Base-by-base conservation (phyloP, 2,888 invertebrate genomes). In the Balanococcus diminutus region DNA sequence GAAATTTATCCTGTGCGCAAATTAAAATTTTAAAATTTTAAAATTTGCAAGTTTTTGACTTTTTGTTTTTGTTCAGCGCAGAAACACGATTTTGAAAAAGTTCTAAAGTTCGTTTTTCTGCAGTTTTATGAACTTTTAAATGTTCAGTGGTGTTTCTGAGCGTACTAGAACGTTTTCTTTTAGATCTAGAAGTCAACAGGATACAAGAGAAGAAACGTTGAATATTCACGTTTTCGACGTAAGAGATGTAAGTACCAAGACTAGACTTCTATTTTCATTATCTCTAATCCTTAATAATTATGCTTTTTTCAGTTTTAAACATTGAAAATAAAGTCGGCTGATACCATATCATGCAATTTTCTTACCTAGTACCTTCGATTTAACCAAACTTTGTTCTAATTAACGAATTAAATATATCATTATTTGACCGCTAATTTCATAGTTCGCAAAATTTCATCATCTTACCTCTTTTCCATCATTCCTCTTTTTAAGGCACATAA, bases 131-230 rank as follows among this genome's bases (percentile, higher is more conserved):
- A 75, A 75, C 75, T 75, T 75, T 88, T 91, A 91, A 91, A 92
- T 93, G 92, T 92, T 92, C 91, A 92, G 92, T 92, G 92, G 91
- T 88, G 90, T 91, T 84, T 89, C 92, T 86, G 93, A 94, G 89
- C 94, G 95, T 90, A 91, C 95, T 89, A 95, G 95, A 91, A 95
- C 95, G 90, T 96, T 96, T 91, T 92, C 95, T 88, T 96, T 96
- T 91, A 93, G 94, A 87, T 94, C 94, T 87, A 93, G 93, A 89
- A 91, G 91, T 89, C 91, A 91, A 87, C 56, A 9, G 19, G 36
- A 67, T n/a, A 14, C n/a, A 11, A 39, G 31, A 72, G 84, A 67
- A 72, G 67, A 84, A 39, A 39, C 22, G 3, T n/a, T 84, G 32
- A 72, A 72, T 1, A 32, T 84, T 28, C 32, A 84, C 31, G 39